These are phyloP conservation scores for Gila robusta DNA, from an alignment of 2,797 vertebrate genomes.

Conservation along the genomic window DNA sequence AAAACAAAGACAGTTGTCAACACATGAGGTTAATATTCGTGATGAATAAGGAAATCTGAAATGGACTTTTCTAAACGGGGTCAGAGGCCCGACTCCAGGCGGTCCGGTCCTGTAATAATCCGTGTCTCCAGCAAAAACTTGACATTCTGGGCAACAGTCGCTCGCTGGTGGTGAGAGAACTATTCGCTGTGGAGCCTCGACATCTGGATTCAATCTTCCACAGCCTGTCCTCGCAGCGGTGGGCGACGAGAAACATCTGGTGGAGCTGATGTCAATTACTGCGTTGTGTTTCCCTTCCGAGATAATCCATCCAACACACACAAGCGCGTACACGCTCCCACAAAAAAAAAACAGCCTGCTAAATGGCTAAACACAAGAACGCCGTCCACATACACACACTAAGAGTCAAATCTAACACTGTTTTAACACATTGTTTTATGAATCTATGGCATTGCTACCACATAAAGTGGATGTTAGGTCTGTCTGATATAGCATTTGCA, in stretches of 20 bases:
- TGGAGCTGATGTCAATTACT: conserved; percentile 84
- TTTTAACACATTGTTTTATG: neutral
- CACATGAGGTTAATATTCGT: conserved; percentile 7
- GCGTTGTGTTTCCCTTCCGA: conserved; percentile 81
- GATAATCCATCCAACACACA: conserved; percentile 73
- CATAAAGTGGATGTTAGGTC: neutral
- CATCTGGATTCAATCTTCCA: conserved; percentile 82
- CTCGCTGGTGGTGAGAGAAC: conserved; percentile 66
- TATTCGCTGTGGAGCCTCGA: conserved; percentile 65
- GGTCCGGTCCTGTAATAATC: conserved; percentile 68
- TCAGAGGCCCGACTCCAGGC: conserved; percentile 60
- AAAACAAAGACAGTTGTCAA: conserved; percentile 15
- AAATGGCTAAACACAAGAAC: conserved; percentile 38
- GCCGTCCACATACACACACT: neutral
- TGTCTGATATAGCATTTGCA: neutral
- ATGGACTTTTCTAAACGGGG: conserved; percentile 48
- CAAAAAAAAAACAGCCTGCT: conserved; percentile 21
- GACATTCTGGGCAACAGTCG: conserved; percentile 75
- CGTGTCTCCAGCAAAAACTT: conserved; percentile 73
- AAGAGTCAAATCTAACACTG: neutral
- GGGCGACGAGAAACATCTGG: conserved; percentile 84
- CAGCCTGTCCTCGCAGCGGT: conserved; percentile 72
- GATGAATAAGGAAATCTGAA: conserved; percentile 31
- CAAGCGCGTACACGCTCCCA: conserved; percentile 2
- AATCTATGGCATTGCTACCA: neutral